These are phyloP conservation scores for Gymnogyps californianus DNA, from an alignment of 2,113 vertebrate genomes.

Conservation along the genomic window DNA sequence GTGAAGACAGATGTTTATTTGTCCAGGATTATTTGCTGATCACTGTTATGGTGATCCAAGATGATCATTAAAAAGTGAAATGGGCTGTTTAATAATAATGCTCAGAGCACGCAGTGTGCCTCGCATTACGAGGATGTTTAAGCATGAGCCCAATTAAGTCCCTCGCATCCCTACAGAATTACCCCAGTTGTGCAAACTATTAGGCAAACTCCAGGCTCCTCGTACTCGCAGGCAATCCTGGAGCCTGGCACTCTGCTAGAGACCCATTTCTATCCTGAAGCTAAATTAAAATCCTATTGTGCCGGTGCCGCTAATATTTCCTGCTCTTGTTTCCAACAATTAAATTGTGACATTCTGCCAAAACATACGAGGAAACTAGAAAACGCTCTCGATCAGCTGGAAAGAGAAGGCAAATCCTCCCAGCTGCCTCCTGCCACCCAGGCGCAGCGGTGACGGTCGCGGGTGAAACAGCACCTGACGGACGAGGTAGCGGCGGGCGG, in stretches of 20 bases:
- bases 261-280: conserved; percentile 44
- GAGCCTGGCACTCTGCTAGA: conserved; percentile 46
- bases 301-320: conserved; percentile 46
- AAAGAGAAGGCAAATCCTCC: neutral
- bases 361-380: neutral
- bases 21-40: conserved; percentile 40
- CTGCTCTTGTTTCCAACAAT: conserved; percentile 57
- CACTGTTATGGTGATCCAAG: neutral
- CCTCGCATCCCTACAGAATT: conserved; percentile 29
- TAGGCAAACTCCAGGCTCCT: conserved; percentile 48
- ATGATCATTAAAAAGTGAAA: conserved; percentile 64
- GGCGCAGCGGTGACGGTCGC: fast-evolving
- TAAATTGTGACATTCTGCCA: conserved; percentile 51
- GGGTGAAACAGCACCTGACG: neutral
- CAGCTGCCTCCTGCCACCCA: neutral
- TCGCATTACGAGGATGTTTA: conserved; percentile 42
- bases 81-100: conserved; percentile 62
- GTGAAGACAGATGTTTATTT: conserved; percentile 27
- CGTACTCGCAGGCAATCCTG: neutral
- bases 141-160: conserved; percentile 60
- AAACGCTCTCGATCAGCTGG: neutral
- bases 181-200: conserved; percentile 49
- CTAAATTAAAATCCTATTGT: conserved; percentile 66
- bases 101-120: conserved; percentile 17
- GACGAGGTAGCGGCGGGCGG: fast-evolving